Base-by-base conservation (phyloP, 2,888 invertebrate species). In the Deroplatys truncata region DNA sequence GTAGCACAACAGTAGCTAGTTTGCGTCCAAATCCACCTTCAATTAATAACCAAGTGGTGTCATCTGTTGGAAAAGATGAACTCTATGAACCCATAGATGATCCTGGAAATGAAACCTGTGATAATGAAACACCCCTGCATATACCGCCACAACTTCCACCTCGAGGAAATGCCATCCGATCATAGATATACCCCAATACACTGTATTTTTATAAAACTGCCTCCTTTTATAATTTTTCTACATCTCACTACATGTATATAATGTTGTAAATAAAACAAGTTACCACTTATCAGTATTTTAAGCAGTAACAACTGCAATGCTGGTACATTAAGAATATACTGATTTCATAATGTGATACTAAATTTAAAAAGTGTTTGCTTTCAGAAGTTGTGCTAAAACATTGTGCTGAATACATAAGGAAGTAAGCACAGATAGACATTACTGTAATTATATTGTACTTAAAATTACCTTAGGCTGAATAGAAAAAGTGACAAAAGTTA, bases 21-120 rank as follows among this genome's bases (percentile, higher is more conserved):
- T 72, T 72, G 25, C 56, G 20, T 25, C 56, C 56, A 16, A 56
- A 16, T 56, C 16, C 16, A 1, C 20, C 20, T 72, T 20, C 56
- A 7, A 8, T 2, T 13, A 82, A 82, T 2, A 25, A 31, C 1
- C 25, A 29, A 43, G 25, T 85, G 4, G 15, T 82, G 10, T 43
- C 85, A 86, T 4, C 28, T 5, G 29, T 49, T 13, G 29, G 31
- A 10, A 82, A 85, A 72, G 89, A 89, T 35, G 89, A 89, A 43
- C 16, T 89, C 28, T 89, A 89, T 86, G 89, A 89, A 28, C 82
- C 89, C 31, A 88, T 88, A 49, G 88, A 88, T 72, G 56, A 72
- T 25, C 56, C 56, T 72, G 56, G 20, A 72, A 72, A 72, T 25
- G 56, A 72, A 20, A 72, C 25, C 20, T 72, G 20, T 72, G 56